Percentiles rank a stretch among this genome's conserved stretches.
Conservation (phyloP, 2,113 vertebrate genomes). For the Nansenia antarctica region DNA sequence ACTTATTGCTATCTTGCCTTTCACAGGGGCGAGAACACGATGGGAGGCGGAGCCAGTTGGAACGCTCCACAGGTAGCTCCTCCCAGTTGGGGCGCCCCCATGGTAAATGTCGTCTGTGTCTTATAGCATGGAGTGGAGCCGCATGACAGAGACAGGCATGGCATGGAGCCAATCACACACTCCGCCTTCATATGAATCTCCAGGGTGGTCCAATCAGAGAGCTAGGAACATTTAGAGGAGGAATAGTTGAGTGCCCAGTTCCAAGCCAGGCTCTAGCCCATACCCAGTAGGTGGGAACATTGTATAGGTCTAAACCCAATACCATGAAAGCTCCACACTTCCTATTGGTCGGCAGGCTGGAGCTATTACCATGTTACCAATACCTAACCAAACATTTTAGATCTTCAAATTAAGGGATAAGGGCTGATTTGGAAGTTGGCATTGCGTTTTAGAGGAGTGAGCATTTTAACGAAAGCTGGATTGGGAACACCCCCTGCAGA, state of each 20-base stretch:
- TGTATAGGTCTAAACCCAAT: too few species aligned
- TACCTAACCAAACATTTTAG: too few species aligned
- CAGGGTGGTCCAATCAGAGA: slow-evolving; percentile 33
- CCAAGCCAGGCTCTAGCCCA: too few species aligned
- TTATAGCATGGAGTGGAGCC: slow-evolving; percentile 73
- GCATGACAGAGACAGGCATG: slow-evolving; percentile 68
- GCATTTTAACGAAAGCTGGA: background rate
- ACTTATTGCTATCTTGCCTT: too few species aligned
- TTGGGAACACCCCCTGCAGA: slow-evolving; percentile 47
- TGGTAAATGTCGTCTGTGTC: slow-evolving; percentile 87
- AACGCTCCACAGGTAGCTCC: slow-evolving; percentile 95
- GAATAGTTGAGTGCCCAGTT: too few species aligned
- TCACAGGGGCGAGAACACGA: slow-evolving; percentile 71
- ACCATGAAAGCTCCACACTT: too few species aligned
- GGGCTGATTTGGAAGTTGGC: background rate
- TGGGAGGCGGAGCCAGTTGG: slow-evolving; percentile 85
- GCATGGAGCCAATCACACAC: slow-evolving; percentile 45
- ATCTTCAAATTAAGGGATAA: too few species aligned
- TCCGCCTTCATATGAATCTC: slow-evolving; percentile 53
- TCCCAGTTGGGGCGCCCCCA: slow-evolving; percentile 89
- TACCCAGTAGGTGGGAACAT: too few species aligned
- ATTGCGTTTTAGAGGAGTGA: background rate
- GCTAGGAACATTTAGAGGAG: background rate
- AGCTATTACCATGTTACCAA: too few species aligned
- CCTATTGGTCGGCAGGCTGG: too few species aligned